Evolutionary conservation across 2,113 vertebrate genomes (phyloP).

Genomic region (Odocoileus hemionus): DNA sequence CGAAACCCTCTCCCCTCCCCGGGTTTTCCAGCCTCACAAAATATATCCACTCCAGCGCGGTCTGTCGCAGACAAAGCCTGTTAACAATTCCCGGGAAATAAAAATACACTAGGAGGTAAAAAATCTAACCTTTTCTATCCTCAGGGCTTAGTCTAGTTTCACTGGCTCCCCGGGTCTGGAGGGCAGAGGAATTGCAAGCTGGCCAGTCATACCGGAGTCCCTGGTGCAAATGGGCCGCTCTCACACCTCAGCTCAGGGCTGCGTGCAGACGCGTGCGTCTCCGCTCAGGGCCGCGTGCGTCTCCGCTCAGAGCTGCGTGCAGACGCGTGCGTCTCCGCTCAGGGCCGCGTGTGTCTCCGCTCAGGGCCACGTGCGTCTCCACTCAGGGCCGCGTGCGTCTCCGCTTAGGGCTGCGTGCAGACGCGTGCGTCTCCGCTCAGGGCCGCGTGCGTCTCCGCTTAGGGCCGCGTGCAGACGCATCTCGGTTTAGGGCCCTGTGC

Average conservation of each 20-base stretch:
- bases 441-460: background rate
- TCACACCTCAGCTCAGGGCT: no score
- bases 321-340: no score
- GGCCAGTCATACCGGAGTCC: background rate
- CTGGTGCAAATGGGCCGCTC: background rate
- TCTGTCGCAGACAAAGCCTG: background rate
- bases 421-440: no score
- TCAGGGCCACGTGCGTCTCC: background rate
- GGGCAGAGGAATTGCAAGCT: background rate
- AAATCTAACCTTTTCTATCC: background rate
- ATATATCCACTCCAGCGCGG: background rate
- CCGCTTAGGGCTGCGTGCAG: no score
- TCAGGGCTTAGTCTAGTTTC: background rate
- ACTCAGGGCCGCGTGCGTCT: background rate
- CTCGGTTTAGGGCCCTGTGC: rapidly evolving
- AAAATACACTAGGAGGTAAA: background rate
- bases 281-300: background rate
- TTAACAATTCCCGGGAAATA: background rate
- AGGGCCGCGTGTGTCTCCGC: background rate
- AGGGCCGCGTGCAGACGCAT: background rate
- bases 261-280: background rate
- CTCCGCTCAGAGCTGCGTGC: no score
- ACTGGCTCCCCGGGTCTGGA: background rate
- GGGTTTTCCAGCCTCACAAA: background rate
- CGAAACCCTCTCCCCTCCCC: background rate